These are phyloP conservation scores for Callyntrura guangdongensis DNA, from an alignment of 2,888 invertebrate species.

Conservation along the genomic window DNA sequence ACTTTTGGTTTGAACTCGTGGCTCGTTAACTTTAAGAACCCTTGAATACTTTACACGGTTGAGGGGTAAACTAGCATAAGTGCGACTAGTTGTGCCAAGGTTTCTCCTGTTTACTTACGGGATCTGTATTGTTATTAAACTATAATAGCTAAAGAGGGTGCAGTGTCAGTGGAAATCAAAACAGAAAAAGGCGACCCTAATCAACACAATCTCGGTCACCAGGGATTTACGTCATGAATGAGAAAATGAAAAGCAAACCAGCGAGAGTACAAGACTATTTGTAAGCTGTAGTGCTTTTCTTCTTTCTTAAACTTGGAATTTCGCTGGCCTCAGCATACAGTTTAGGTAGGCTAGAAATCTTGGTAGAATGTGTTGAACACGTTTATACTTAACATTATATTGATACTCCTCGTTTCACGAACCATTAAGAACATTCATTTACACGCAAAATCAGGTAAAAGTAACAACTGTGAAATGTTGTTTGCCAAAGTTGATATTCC, in stretches of 20 bases:
- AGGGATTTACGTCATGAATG: background rate
- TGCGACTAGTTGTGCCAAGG: constrained; percentile 3
- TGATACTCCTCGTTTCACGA: background rate
- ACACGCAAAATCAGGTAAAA: background rate
- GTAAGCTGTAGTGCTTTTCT: too few species aligned
- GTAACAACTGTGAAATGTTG: constrained; percentile 9
- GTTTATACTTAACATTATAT: too few species aligned
- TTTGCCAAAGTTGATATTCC: constrained; percentile 10
- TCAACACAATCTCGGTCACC: constrained; percentile 10
- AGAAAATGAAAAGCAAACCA: background rate
- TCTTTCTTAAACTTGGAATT: too few species aligned
- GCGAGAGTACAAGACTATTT: background rate
- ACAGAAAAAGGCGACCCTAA: constrained; percentile 49
- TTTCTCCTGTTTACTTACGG: background rate
- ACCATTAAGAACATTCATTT: background rate
- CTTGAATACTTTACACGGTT: constrained; percentile 36
- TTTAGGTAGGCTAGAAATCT: too few species aligned
- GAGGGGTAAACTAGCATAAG: background rate
- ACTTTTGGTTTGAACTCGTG: background rate
- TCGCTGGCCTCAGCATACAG: too few species aligned
- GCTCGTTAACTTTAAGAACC: background rate
- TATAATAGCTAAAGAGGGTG: background rate
- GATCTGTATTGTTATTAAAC: background rate
- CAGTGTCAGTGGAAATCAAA: constrained; percentile 53
- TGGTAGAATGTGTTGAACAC: too few species aligned